Percentiles rank a stretch among this genome's conserved stretches.
Conservation (phyloP, 2,888 invertebrate genomes). For the Oxytorus armatus region DNA sequence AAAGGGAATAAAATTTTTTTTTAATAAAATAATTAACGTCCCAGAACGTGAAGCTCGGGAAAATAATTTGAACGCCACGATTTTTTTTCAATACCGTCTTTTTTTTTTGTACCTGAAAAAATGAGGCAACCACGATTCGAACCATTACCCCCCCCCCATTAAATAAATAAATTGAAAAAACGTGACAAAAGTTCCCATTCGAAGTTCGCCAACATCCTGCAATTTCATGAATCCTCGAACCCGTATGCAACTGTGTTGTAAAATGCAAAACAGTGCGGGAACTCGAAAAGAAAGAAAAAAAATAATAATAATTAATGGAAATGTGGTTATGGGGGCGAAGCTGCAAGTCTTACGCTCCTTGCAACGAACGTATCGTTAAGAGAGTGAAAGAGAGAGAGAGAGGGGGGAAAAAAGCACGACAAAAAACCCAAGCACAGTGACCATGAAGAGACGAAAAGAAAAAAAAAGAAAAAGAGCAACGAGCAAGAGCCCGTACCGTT, state of each 20-base stretch:
- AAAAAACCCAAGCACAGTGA: conserved; percentile 8
- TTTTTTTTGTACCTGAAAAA: no score
- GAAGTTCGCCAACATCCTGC: neutral
- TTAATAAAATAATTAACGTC: no score
- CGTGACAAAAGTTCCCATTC: no score
- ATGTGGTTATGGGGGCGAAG: conserved; percentile 41
- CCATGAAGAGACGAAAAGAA: conserved; percentile 6
- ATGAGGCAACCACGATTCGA: no score
- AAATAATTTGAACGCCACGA: no score
- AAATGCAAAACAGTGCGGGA: conserved; percentile 34
- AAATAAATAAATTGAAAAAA: no score
- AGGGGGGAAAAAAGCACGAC: conserved; percentile 16
- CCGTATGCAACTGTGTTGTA: conserved; percentile 32
- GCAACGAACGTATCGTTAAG: conserved; percentile 21
- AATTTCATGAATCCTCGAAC: conserved; percentile 1
- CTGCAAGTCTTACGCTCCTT: conserved; percentile 20
- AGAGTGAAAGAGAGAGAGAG: no score
- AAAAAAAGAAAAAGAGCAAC: neutral
- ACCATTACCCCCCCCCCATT: no score
- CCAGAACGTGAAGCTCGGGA: no score
- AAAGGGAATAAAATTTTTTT: no score
- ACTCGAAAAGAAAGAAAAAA: conserved; percentile 18
- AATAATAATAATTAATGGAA: neutral
- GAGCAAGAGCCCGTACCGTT: conserved; percentile 52
- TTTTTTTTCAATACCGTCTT: no score